Evolutionary conservation across 2,113 vertebrate genomes (phyloP), one percentile per base, ranked within the genome.

Genomic region (Hyperopisus bebe): DNA sequence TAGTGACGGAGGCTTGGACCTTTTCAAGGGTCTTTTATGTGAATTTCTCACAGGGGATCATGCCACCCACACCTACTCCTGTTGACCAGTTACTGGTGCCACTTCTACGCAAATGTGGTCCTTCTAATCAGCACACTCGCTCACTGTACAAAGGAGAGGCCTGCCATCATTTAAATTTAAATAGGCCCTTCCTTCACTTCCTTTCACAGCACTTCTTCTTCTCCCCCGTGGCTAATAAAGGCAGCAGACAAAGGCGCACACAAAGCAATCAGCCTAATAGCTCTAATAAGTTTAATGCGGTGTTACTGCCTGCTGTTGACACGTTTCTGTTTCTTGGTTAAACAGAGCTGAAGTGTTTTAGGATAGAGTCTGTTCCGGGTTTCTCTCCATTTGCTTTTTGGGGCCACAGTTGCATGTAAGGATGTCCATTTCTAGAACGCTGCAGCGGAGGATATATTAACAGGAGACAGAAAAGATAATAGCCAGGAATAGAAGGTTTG

Each of bases 201-300:
- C 70, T 47, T 89, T 84, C 88, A 86, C 82, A 77, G 88, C 15
- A 6, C 46, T 74, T 93, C 89, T 58, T 21, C 74, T 87, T 93
- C 94, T 95, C 95, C 94, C 94, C 93, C 50, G n/a, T 86, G 87
- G 94, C 91, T 92, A 94, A 95, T 95, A 95, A 95, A 94, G 94
- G 94, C 92, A 90, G 92, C 85, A 86, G 87, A 92, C 88, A 92
- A 92, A 92, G 89, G 89, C 89, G 10, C 89, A 13, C 89, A 95
- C 94, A 95, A 94, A 95, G 93, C 94, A 94, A 95, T 95, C 94
- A 94, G 93, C 92, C 94, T 96, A 96, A 96, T 96, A 94, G 95
- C 91, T 91, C 94, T 96, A 95, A 95, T 96, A 95, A 93, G 93
- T 95, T 92, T 95, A 96, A 94, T 93, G 92, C 89, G 92, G 90